phyloP scores from a whole-genome alignment of 2,113 vertebrate genomes.

The Protobothrops mucrosquamatus region DNA sequence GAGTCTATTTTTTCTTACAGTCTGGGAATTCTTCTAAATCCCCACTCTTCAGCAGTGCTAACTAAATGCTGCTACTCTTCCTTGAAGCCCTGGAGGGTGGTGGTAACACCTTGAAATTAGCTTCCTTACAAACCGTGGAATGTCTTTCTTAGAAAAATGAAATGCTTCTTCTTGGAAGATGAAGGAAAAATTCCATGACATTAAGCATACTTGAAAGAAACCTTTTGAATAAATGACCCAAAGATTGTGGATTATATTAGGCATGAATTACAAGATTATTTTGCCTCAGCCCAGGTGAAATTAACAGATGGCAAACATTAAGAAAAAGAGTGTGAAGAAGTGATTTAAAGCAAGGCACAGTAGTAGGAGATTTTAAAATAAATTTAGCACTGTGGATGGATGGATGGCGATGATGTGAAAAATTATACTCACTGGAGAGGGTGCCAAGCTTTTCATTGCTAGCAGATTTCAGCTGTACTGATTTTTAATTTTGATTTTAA shows the following conservation, averaged over 20 bases:
- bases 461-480: not conserved
- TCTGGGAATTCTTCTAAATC: not conserved
- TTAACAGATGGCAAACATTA: not conserved
- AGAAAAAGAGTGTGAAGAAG: not conserved
- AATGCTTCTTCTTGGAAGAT: constrained; percentile 23
- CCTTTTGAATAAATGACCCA: not conserved
- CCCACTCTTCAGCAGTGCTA: not conserved
- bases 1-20: not conserved
- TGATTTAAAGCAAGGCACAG: not conserved
- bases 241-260: constrained; percentile 28
- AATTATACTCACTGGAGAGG: not conserved
- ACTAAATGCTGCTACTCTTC: constrained; percentile 26
- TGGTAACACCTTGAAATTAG: constrained; percentile 49
- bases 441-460: not conserved
- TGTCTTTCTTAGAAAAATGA: constrained; percentile 32
- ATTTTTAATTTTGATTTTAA: not conserved
- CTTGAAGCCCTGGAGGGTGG: constrained; percentile 24
- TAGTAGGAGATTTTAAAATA: not conserved
- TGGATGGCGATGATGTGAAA: not conserved
- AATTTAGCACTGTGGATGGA: not conserved
- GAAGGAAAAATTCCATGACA: constrained; percentile 27
- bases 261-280: constrained; percentile 36
- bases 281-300: constrained; percentile 22
- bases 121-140: constrained; percentile 41
- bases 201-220: not conserved